phyloP scores from a whole-genome alignment of 2,113 vertebrate species.

The Pseudois nayaur region DNA sequence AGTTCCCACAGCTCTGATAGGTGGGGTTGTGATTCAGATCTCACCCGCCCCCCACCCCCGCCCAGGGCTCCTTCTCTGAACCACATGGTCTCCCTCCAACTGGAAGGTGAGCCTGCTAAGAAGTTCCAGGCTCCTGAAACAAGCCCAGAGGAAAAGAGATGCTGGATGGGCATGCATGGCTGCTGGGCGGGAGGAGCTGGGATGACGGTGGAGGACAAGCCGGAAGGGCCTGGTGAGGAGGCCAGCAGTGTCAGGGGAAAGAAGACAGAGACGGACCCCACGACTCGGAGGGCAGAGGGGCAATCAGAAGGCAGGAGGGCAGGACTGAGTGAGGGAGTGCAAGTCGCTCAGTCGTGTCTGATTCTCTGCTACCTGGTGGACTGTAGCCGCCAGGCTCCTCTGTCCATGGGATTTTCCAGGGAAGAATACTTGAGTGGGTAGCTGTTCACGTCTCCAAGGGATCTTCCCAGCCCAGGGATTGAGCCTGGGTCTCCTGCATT shows the following conservation, averaged over 20 bases:
- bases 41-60: rapidly evolving
- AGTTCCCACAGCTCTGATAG: not conserved
- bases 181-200: not conserved
- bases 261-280: not conserved
- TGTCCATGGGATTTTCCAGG: not conserved
- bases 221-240: not conserved
- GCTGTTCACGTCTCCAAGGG: not conserved
- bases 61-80: not conserved
- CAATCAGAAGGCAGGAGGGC: not conserved
- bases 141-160: not conserved
- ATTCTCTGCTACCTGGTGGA: not conserved
- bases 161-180: not conserved
- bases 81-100: not conserved
- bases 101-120: not conserved
- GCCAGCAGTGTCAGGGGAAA: not conserved
- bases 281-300: not conserved
- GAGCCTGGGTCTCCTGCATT: not conserved
- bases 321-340: not conserved
- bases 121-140: not conserved
- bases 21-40: not conserved
- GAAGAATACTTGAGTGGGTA: not conserved
- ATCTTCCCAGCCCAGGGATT: not conserved
- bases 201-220: not conserved
- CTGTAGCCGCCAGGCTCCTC: not conserved
- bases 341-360: not conserved